Percentiles rank a stretch among this genome's conserved stretches.
Evolutionary conservation across 2,888 invertebrate genomes (phyloP).

Genomic region (Dyspetes luteomarginatus): DNA sequence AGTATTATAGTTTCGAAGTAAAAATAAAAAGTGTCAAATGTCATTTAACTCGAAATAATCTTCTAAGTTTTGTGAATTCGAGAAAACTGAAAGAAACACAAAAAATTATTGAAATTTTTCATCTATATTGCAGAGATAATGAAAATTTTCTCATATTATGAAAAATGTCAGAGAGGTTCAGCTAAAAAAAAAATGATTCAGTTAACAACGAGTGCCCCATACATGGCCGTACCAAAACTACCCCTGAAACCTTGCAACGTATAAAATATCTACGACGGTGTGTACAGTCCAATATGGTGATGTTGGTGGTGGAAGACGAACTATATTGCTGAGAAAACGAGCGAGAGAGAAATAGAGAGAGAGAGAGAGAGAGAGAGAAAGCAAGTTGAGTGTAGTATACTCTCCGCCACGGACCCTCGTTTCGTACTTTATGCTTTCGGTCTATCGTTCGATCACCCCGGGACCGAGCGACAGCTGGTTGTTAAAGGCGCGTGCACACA

Average conservation of each 20-base stretch:
- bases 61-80: no score
- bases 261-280: constrained; percentile 7
- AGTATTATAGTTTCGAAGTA: no score
- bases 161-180: no score
- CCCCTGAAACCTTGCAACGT: constrained; percentile 43
- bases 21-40: no score
- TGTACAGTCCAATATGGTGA: constrained; percentile 60
- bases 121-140: no score
- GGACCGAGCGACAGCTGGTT: constrained; percentile 70
- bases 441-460: constrained; percentile 73
- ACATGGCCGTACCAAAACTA: constrained; percentile 13
- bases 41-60: no score
- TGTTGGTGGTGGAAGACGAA: constrained; percentile 52
- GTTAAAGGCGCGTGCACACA: constrained; percentile 66
- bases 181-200: background rate
- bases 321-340: constrained; percentile 11
- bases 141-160: no score
- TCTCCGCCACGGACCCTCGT: constrained; percentile 64
- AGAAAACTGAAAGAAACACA: no score
- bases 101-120: no score
- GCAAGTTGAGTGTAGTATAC: constrained; percentile 42
- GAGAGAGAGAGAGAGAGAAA: constrained; percentile 17
- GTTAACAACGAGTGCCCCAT: constrained; percentile 1
- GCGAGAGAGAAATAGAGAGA: constrained; percentile 9
- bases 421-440: constrained; percentile 69